Conservation (phyloP, 2,888 invertebrate genomes). For the Deladenus siricidicola region DNA sequence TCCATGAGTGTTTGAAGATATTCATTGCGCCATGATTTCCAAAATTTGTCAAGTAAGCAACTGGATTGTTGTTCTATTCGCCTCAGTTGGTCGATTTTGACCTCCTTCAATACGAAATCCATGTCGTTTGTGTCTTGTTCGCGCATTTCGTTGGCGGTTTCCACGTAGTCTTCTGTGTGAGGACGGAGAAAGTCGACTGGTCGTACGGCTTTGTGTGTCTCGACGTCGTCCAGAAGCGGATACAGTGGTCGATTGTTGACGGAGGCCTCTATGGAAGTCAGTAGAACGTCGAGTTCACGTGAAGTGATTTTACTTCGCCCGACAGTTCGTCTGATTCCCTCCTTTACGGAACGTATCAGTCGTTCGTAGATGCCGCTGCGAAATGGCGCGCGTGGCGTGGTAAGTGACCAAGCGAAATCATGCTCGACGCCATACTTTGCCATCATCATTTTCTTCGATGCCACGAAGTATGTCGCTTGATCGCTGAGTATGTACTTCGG, state of each 20-base stretch:
- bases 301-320: slow-evolving; percentile 5
- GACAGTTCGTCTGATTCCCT: slow-evolving; percentile 2
- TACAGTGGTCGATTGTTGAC: slow-evolving; percentile 13
- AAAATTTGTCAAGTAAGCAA: not conserved
- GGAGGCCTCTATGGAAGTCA: slow-evolving; percentile 10
- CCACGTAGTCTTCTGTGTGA: not conserved
- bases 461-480: not conserved
- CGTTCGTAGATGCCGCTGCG: slow-evolving; percentile 15
- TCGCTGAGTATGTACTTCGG: not conserved
- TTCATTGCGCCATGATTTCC: not conserved
- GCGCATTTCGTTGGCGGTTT: not conserved
- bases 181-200: slow-evolving; percentile 13
- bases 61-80: not conserved
- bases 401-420: not conserved
- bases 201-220: not conserved
- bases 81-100: not conserved
- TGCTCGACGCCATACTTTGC: not conserved
- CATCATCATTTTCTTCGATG: not conserved
- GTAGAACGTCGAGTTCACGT: slow-evolving; percentile 5
- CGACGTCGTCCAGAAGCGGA: not conserved
- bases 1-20: not conserved
- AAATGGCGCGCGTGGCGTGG: slow-evolving; percentile 6
- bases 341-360: slow-evolving; percentile 8
- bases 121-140: not conserved
- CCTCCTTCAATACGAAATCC: not conserved